Percentiles rank a stretch among this genome's conserved stretches.
These are phyloP conservation scores for Pseudeuparius sepicola DNA, from an alignment of 2,888 invertebrate species.

Conservation along the genomic window DNA sequence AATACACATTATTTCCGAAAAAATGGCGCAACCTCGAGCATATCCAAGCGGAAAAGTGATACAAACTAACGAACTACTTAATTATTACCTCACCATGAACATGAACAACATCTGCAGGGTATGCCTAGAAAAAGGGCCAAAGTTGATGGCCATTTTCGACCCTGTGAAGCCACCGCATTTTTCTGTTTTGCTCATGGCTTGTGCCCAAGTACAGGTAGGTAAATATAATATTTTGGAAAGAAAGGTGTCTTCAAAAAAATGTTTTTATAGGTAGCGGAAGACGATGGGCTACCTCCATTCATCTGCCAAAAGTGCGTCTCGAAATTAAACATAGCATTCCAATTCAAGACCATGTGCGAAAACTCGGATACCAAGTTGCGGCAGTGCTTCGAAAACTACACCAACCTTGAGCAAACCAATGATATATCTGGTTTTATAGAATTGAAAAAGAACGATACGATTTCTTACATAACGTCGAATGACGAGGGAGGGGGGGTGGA, in stretches of 20 bases:
- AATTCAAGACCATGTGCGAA: constrained; percentile 40
- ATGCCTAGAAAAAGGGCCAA: constrained; percentile 37
- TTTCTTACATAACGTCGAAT: constrained; percentile 11
- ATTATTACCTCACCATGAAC: constrained; percentile 38
- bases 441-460: constrained; percentile 29
- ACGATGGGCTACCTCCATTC: constrained; percentile 37
- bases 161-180: constrained; percentile 39
- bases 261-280: constrained; percentile 35
- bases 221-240: too few relatives aligned
- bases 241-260: too few relatives aligned
- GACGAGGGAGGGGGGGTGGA: background rate
- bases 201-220: constrained; percentile 38
- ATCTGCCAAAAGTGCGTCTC: constrained; percentile 39
- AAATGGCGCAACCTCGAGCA: too few relatives aligned
- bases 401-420: constrained; percentile 29
- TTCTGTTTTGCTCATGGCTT: constrained; percentile 39
- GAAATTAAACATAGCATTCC: constrained; percentile 37
- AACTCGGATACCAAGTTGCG: constrained; percentile 36
- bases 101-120: constrained; percentile 39
- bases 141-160: constrained; percentile 39
- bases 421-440: constrained; percentile 33
- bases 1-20: too few relatives aligned
- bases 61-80: constrained; percentile 33
- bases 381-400: constrained; percentile 34
- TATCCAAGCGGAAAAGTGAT: too few relatives aligned